Conservation (phyloP, 2,797 vertebrate species). For the Steatocranus sp. region DNA sequence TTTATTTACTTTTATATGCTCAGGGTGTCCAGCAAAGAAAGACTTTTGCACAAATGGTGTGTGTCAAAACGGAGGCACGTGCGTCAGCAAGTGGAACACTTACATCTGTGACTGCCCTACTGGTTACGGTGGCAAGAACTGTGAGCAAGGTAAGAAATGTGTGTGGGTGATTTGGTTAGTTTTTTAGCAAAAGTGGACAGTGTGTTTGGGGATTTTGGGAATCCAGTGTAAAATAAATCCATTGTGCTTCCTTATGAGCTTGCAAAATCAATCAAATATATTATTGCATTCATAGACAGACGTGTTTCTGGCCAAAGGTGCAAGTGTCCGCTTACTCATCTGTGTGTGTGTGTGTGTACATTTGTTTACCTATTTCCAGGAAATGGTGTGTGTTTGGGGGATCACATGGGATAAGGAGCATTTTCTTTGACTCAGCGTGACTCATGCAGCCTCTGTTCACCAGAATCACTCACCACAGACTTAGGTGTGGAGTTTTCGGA, state of each 20-base stretch:
- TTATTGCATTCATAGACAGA: accelerated
- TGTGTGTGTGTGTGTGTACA: not conserved
- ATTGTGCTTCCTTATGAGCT: not conserved
- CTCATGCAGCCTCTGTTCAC: constrained; percentile 16
- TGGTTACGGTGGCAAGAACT: constrained; percentile 90
- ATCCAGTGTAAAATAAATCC: not conserved
- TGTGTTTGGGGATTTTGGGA: not conserved
- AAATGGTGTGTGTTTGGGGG: constrained; percentile 1
- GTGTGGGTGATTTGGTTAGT: accelerated
- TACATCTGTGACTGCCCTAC: constrained; percentile 87
- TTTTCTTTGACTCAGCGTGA: constrained; percentile 41
- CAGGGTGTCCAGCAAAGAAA: constrained; percentile 88
- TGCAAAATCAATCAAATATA: not conserved
- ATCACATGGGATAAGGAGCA: constrained; percentile 29
- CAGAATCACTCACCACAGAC: constrained; percentile 16
- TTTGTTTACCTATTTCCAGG: constrained; percentile 1
- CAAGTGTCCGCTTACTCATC: not conserved
- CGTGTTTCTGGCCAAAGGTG: not conserved
- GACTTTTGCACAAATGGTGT: constrained; percentile 82
- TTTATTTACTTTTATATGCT: not conserved
- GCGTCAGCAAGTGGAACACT: constrained; percentile 89
- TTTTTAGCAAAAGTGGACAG: accelerated
- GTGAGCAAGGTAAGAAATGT: constrained; percentile 85
- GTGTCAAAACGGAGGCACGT: constrained; percentile 90
- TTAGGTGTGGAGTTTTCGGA: constrained; percentile 21